Conservation (phyloP, 2,888 invertebrate species). For the Bugulina stolonifera region DNA sequence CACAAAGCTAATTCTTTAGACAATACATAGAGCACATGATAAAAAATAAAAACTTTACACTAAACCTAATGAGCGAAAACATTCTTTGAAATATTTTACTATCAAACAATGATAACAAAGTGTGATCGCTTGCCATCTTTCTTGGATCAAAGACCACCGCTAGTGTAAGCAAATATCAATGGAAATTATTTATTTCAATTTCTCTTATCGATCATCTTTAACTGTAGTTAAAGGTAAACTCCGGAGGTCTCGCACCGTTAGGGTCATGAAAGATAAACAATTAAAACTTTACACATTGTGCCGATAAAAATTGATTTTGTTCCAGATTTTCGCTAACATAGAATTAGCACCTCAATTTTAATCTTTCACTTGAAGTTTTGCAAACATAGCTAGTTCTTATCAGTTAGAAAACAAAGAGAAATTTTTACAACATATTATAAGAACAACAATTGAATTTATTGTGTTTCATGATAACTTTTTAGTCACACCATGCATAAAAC, state of each 20-base stretch:
- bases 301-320: background rate
- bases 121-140: constrained; percentile 19
- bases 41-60: constrained; percentile 8
- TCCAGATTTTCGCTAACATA: background rate
- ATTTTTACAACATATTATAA: too few species aligned
- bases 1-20: background rate
- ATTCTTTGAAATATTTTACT: background rate
- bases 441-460: too few species aligned
- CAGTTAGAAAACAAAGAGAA: too few species aligned
- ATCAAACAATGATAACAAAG: constrained; percentile 14
- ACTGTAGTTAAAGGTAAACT: constrained; percentile 11
- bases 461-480: too few species aligned
- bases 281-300: background rate
- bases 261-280: background rate
- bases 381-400: too few species aligned
- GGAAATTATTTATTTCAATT: constrained; percentile 12
- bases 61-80: constrained; percentile 21
- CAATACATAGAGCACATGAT: constrained; percentile 17
- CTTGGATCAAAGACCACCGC: background rate
- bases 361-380: too few species aligned
- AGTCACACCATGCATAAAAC: too few species aligned
- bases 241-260: background rate
- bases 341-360: too few species aligned
- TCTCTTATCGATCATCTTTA: background rate
- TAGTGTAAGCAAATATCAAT: constrained; percentile 7